Conservation (phyloP, 2,113 vertebrate genomes). For the Amblyornis subalaris region DNA sequence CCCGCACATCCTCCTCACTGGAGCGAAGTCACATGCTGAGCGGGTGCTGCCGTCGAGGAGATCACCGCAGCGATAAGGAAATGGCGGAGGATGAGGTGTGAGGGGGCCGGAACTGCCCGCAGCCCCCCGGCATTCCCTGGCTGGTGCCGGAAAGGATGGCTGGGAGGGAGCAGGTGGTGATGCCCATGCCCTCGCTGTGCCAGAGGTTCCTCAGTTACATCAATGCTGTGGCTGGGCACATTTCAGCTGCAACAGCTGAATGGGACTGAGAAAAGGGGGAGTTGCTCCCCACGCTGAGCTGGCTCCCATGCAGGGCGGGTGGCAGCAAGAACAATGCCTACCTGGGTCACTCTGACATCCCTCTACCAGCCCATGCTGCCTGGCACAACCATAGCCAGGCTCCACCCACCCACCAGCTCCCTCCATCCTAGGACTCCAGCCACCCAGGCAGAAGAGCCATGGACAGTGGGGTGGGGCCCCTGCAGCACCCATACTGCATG, state of each 20-base stretch:
- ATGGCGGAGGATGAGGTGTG: background rate
- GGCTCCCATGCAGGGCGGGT: background rate
- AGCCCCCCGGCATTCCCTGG: background rate
- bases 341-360: slow-evolving; percentile 33
- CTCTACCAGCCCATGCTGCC: background rate
- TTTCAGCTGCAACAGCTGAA: background rate
- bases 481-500: background rate
- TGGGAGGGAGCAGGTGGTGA: background rate
- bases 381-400: background rate
- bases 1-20: slow-evolving; percentile 30
- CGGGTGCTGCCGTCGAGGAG: slow-evolving; percentile 26
- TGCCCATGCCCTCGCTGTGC: background rate
- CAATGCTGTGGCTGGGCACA: background rate
- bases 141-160: accelerated
- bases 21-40: slow-evolving; percentile 40
- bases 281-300: slow-evolving; percentile 56
- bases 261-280: background rate
- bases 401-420: background rate
- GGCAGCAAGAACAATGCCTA: slow-evolving; percentile 9
- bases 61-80: slow-evolving; percentile 46
- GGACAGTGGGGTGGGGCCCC: background rate
- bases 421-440: background rate
- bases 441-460: background rate
- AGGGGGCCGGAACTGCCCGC: background rate
- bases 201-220: background rate